These are phyloP conservation scores for Synanthedon formicaeformis DNA, from an alignment of 2,888 invertebrate species.

Conservation along the genomic window DNA sequence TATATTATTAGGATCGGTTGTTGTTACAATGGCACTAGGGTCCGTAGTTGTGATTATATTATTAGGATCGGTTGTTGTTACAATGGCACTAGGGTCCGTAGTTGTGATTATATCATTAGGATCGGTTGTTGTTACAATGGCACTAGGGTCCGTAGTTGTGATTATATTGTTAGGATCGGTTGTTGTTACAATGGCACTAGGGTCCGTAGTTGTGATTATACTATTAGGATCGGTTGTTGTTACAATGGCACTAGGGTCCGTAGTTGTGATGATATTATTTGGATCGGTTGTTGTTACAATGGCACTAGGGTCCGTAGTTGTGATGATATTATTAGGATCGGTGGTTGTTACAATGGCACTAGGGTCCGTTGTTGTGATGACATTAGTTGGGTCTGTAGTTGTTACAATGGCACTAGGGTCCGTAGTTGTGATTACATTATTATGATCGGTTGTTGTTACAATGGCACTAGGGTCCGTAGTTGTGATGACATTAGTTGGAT, in stretches of 20 bases:
- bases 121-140: conserved; percentile 1
- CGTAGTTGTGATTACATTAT: conserved; percentile 2
- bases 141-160: conserved; percentile 1
- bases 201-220: conserved; percentile 2
- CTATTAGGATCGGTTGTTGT: conserved; percentile 2
- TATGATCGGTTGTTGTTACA: conserved; percentile 2
- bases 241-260: not conserved
- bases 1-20: not conserved
- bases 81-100: not conserved
- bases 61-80: conserved; percentile 1
- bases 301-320: conserved; percentile 1
- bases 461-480: conserved; percentile 2
- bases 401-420: conserved; percentile 2
- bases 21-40: conserved; percentile 1
- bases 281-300: conserved; percentile 2
- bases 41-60: conserved; percentile 1
- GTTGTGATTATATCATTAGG: conserved; percentile 1
- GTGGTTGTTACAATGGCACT: not conserved
- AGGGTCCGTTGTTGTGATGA: conserved; percentile 3
- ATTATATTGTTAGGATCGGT: not conserved
- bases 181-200: conserved; percentile 1
- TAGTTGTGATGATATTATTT: not conserved
- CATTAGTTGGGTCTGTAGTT: conserved; percentile 1
- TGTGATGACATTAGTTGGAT: conserved; percentile 1
- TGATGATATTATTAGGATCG: not conserved